Base-by-base conservation (phyloP, 2,797 vertebrate species). In the Anomalospiza imberbis region DNA sequence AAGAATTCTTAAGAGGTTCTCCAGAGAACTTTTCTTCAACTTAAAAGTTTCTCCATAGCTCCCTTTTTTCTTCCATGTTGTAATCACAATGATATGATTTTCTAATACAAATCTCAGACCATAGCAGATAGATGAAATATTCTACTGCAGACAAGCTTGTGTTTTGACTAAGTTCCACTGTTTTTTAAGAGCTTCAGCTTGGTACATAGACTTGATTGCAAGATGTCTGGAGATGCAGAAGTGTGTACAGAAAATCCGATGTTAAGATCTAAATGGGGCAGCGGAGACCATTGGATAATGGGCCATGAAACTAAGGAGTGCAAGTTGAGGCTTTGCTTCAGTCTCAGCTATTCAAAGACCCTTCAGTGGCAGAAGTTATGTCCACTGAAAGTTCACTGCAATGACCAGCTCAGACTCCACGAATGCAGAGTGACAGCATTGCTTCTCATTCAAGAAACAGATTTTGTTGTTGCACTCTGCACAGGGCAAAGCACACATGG, bases 201-300 rank as follows among this genome's bases (percentile, higher is more conserved):
- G 13, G 28, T 58, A 9, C 19, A 29, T 5, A 29, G 62, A 57
- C 17, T 44, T 54, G 51, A 32, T 26, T 63, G 40, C 14, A 84
- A 78, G 89, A 66, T 31, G 3, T n/a, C 62, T 86, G 17, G 50
- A 85, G 28, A 28, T 77, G 22, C 19, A 83, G 24, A 95, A 80
- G 8, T 45, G 21, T 47, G 38, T 34, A 13, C 14, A 42, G 65
- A 57, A 94, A 94, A 91, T 65, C 71, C 4, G 2, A 2, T 13
- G 26, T 66, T 60, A 44, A 86, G 12, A 22, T 53, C n/a, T 60
- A 73, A 73, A 63, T 11, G 17, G 32, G 47, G 32, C 54, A 68
- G 18, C 0, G 0, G 1, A 66, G 34, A 40, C 7, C 28, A 58
- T 71, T 57, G 26, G 53, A 67, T 32, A 85, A 72, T 7, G 10